Evolutionary conservation across 1,140 invertebrate genomes (phyloP).

Genomic region (Orussus abietinus): DNA sequence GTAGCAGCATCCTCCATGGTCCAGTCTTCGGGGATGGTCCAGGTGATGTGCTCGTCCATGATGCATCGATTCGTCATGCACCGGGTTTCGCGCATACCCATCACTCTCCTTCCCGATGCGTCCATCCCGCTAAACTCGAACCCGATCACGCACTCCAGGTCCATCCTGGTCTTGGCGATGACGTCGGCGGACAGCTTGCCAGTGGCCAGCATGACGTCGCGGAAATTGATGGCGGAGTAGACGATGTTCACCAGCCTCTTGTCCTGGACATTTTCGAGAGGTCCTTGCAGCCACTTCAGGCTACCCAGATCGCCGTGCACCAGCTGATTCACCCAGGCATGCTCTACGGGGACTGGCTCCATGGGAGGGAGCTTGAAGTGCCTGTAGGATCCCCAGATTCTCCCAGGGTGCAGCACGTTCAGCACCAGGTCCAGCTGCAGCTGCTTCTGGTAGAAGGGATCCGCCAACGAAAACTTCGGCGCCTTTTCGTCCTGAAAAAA

Average conservation of each 20-base stretch:
- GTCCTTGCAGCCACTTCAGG: slow-evolving; percentile 76
- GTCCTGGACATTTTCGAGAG: slow-evolving; percentile 39
- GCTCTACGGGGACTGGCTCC: slow-evolving; percentile 50
- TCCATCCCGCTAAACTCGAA: slow-evolving; percentile 68
- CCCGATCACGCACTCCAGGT: slow-evolving; percentile 66
- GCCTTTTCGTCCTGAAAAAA: slow-evolving; percentile 64
- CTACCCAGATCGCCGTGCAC: slow-evolving; percentile 82
- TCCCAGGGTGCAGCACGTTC: slow-evolving; percentile 65
- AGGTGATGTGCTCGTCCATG: slow-evolving; percentile 62
- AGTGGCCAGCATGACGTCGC: slow-evolving; percentile 74
- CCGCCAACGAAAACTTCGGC: slow-evolving; percentile 61
- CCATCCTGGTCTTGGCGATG: slow-evolving; percentile 54
- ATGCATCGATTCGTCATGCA: slow-evolving; percentile 60
- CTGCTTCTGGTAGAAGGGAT: slow-evolving; percentile 64
- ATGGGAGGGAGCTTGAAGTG: slow-evolving; percentile 58
- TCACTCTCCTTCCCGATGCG: slow-evolving; percentile 59
- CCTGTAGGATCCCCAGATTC: slow-evolving; percentile 77
- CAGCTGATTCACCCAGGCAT: slow-evolving; percentile 75
- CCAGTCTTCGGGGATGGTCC: slow-evolving; percentile 81
- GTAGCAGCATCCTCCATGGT: slow-evolving; percentile 82
- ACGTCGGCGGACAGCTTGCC: slow-evolving; percentile 67
- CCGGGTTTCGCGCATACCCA: slow-evolving; percentile 61
- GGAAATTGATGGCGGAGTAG: slow-evolving; percentile 71
- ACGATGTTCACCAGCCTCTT: slow-evolving; percentile 54
- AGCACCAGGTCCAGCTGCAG: slow-evolving; percentile 70